A percentile compares a stretch with the other conserved stretches of the same genome.
These are phyloP conservation scores for Watsonalla cultraria DNA, from an alignment of 2,888 invertebrate species.

Conservation along the genomic window DNA sequence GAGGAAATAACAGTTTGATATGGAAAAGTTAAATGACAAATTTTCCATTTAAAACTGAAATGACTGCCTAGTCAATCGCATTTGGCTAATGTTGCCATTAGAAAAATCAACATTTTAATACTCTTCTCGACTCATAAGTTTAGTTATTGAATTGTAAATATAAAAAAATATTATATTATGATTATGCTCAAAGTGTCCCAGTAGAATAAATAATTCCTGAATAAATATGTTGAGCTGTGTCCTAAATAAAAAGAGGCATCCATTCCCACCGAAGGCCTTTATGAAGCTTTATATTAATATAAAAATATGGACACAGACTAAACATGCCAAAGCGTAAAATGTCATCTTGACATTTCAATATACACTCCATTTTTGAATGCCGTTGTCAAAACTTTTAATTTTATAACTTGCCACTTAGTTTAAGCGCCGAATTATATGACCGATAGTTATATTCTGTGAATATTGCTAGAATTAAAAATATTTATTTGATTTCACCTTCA, in stretches of 20 bases:
- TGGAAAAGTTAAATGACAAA: no score
- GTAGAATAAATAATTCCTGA: neutral
- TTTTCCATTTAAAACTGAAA: no score
- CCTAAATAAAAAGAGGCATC: conserved; percentile 23
- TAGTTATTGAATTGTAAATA: no score
- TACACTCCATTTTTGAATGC: neutral
- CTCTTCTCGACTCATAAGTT: neutral
- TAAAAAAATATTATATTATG: neutral
- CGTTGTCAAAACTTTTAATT: neutral
- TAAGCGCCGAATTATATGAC: conserved; percentile 5
- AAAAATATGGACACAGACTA: conserved; percentile 2
- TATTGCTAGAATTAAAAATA: neutral
- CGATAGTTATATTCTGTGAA: neutral
- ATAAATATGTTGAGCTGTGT: conserved; percentile 4
- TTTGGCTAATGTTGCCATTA: neutral
- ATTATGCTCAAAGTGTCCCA: conserved; percentile 10
- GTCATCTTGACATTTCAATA: neutral
- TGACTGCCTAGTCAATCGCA: no score
- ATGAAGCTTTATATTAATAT: conserved; percentile 12
- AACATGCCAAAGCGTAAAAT: neutral
- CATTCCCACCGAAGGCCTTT: conserved; percentile 39
- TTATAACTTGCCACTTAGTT: neutral
- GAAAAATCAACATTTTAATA: neutral
- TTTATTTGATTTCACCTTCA: neutral
- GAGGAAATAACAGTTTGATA: no score